Evolutionary conservation across 2,888 invertebrate species (phyloP), one percentile per base, ranked within the genome.

Genomic region (Falcaria lacertinaria): DNA sequence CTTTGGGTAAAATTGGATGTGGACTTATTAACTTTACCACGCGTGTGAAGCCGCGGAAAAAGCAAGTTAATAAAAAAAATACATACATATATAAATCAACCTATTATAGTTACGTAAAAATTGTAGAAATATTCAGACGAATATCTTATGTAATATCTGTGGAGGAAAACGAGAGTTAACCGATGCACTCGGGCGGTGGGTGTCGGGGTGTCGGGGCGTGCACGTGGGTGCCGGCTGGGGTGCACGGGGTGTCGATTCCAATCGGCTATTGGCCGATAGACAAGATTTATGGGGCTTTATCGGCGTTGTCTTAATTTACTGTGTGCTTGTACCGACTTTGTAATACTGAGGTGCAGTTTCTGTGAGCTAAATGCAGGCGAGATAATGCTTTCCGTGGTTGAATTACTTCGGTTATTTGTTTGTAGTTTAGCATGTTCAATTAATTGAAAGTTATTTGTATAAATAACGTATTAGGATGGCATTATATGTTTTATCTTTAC

Each of bases 221-320:
- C 39, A 39, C 45, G 46, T 42, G 40, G 37, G 41, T 22, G 44
- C 32, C 32, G 34, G n/a, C 41, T 16, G 43, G 34, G 37, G 36
- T 32, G 22, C 34, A n/a, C 19, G 40, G 54, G 54, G 48, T 48
- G 48, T 39, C 50, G 70, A 63, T 67, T 59, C 53, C 57, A 60
- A 74, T 74, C 68, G 62, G 55, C 65, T 69, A 70, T 69, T 67
- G 71, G 57, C 52, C 60, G 75, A 76, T 75, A 73, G 60, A 55
- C 44, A 43, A 62, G 71, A 76, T 76, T 75, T 75, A 75, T 74
- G 69, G 55, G 13, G 40, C 62, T 45, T 45, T 71, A 70, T 69
- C 71, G 57, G 45, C 50, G 54, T 41, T 39, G 59, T 68, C 71
- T 71, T 73, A 73, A 73, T 72, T 74, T 73, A 74, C 57, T 58